Base-by-base conservation (phyloP, 2,888 invertebrate genomes). In the Watsonalla binaria region DNA sequence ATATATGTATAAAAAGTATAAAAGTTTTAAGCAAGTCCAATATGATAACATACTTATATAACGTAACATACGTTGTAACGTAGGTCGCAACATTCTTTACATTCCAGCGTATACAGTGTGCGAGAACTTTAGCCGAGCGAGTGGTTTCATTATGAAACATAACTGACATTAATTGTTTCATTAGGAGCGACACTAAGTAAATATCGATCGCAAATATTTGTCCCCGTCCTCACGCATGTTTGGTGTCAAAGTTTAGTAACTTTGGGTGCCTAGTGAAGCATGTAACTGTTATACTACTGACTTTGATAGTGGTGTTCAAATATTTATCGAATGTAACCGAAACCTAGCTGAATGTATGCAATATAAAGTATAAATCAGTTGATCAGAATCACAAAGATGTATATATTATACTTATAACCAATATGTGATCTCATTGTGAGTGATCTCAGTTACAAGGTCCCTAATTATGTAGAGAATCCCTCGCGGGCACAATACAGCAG, bases 91-190 rank as follows among this genome's bases (percentile, higher is more conserved):
- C 24, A 24, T 24, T 24, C 24, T 24, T 24, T 2, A 24, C 24
- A 24, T 24, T 24, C 24, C 24, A 24, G 4, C 24, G 2, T 37
- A 5, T 37, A 37, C 8, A 5, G 37, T 37, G 1, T 37, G 37
- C 8, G 8, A 8, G 37, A 8, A 37, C 37, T 37, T 8, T 6
- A 37, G 8, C 8, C 37, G 8, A 37, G 53, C 54, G 47, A 46
- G 4, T 24, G 11, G 50, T 54, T 61, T 59, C 53, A 61, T 66
- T 59, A 60, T 59, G 59, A 60, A 54, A 52, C 54, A 55, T 57
- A 61, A 65, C 59, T 54, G 53, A 56, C 60, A 59, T 39, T 60
- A 65, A 70, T 65, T 59, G 54, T 56, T 65, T 51, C 57, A 58
- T 63, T 59, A 64, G 54, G 55, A 58, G 54, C 53, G 58, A 58